Conservation (phyloP, 2,113 vertebrate genomes). For the Oncorhynchus nerka region DNA sequence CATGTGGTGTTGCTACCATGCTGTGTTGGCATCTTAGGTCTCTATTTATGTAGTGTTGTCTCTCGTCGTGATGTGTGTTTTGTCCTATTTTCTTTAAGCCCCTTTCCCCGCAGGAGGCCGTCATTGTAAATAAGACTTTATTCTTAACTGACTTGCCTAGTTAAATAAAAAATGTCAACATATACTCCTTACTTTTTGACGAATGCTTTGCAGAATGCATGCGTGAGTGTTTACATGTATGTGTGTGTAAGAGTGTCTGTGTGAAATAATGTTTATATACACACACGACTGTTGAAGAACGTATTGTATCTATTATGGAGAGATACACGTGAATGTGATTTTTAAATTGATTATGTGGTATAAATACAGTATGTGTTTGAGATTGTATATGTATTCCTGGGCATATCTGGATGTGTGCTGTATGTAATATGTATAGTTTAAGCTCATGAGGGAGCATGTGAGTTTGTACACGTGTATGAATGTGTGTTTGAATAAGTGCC, state of each 20-base stretch:
- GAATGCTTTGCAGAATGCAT: constrained; percentile 22
- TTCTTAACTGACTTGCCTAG: too few species aligned
- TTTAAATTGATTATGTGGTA: background rate
- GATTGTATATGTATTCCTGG: background rate
- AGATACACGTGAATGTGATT: constrained; percentile 16
- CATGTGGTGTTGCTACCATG: too few species aligned
- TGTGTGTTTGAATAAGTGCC: constrained; percentile 25
- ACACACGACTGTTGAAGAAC: constrained; percentile 21
- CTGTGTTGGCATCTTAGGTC: too few species aligned
- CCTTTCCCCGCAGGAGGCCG: too few species aligned
- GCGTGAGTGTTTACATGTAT: background rate
- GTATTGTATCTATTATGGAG: constrained; percentile 32
- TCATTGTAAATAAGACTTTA: too few species aligned
- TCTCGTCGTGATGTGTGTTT: too few species aligned
- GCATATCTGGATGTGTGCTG: background rate
- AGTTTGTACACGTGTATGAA: background rate
- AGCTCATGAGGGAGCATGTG: background rate
- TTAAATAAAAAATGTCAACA: background rate
- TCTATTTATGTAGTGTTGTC: too few species aligned
- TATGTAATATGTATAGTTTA: background rate
- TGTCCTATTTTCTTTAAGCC: constrained; percentile 21
- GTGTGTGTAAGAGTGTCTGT: constrained; percentile 9
- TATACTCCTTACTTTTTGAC: constrained; percentile 28
- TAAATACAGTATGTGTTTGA: background rate
- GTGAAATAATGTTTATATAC: constrained; percentile 48